Base-by-base conservation (phyloP, 2,113 vertebrate species). In the Setophaga coronata region DNA sequence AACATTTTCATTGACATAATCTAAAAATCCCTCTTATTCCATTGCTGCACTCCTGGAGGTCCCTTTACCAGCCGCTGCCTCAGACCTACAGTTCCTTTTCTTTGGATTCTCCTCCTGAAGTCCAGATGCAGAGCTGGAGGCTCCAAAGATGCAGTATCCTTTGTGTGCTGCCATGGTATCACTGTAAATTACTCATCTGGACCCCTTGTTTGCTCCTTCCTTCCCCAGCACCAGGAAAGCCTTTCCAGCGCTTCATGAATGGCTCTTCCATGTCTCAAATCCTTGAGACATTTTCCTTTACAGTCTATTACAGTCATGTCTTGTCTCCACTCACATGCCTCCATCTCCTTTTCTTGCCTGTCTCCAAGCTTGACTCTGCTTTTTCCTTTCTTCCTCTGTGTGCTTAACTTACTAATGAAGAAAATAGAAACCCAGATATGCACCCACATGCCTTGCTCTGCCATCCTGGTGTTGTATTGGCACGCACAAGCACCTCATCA, bases 381-480 rank as follows among this genome's bases (percentile, higher is more conserved):
- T 83, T 81, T 72, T 34, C 4, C 13, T 53, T 61, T 69, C 18
- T 81, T 87, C 7, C 2, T 57, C 26, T 79, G 5, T 6, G 24
- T 50, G 43, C 12, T 23, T 6, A 69, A 10, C 9, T 73, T 42
- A 17, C 3, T 51, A 3, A 25, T 6, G 51, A 77, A 69, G 36
- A 16, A 69, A 82, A 38, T 0, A 58, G 73, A 82, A 81, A 19
- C 4, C 14, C 24, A 40, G 12, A 18, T 15, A 4, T n/a, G 14
- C 24, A 10, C 23, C 18, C 33, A 58, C 2, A 4, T 8, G 23
- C 20, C 43, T 67, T 72, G 26, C 31, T 67, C 31, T 79, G 56
- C 8, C 23, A 3, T n/a, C 28, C 50, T 62, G 31, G 8, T 0
- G 2, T 3, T 10, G 1, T 38, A 13, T 10, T 73, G 31, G 17